Percentiles rank a stretch among this genome's conserved stretches.
Evolutionary conservation across 1,140 invertebrate species (phyloP).

Genomic region (Drosophila pectinifera): DNA sequence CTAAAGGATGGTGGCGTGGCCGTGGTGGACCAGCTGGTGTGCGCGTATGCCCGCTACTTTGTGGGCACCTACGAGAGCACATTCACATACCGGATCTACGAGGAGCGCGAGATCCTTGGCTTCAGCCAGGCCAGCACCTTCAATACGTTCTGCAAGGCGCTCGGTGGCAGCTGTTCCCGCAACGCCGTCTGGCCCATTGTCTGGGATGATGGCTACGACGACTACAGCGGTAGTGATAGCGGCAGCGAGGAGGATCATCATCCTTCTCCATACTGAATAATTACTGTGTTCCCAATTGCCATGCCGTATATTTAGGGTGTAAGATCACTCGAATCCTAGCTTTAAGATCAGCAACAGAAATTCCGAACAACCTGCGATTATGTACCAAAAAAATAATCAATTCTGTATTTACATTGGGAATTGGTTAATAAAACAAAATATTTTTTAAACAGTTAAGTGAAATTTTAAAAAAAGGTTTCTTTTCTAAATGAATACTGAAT

Average conservation of each 20-base stretch:
- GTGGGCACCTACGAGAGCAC: slow-evolving; percentile 97
- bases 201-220: slow-evolving; percentile 66
- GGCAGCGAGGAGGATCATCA: slow-evolving; percentile 17
- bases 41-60: slow-evolving; percentile 93
- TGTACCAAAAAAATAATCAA: slow-evolving; percentile 39
- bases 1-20: slow-evolving; percentile 95
- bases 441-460: neutral
- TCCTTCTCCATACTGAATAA: slow-evolving; percentile 33
- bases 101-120: slow-evolving; percentile 97
- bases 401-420: neutral
- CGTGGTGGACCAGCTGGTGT: slow-evolving; percentile 98
- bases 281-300: slow-evolving; percentile 10
- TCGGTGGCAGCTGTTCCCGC: slow-evolving; percentile 83
- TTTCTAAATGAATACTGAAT: no score
- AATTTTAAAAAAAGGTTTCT: neutral
- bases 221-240: neutral
- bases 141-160: slow-evolving; percentile 92
- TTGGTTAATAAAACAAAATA: slow-evolving; percentile 4
- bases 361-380: slow-evolving; percentile 47
- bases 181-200: slow-evolving; percentile 86
- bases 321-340: slow-evolving; percentile 28
- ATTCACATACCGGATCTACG: slow-evolving; percentile 98
- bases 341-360: slow-evolving; percentile 22
- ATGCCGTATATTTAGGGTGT: neutral
- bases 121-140: slow-evolving; percentile 93